Evolutionary conservation across 2,888 invertebrate genomes (phyloP), one percentile per base, ranked within the genome.

Genomic region (Netelia inedita): DNA sequence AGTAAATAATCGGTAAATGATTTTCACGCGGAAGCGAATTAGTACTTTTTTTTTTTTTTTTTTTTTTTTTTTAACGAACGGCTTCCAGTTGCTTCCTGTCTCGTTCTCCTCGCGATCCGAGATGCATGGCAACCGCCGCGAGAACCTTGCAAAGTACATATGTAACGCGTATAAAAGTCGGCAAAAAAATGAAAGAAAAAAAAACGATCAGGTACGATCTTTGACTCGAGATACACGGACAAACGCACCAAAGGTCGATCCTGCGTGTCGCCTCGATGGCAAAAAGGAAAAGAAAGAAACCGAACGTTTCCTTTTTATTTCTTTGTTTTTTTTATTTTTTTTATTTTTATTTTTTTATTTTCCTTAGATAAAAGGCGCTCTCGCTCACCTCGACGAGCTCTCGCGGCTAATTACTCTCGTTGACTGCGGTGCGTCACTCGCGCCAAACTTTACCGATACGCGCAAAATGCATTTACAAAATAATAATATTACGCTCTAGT

Each of bases 341-440:
- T 50, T 53, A 35, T 50, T 8, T 79, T 19, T 66, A 46, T 68
- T 46, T 61, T 74, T 63, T 41, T 75, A 53, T 68, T 55, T 11
- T n/a, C 5, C 28, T 43, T 53, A 63, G 68, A 50, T 61, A 80
- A 81, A 63, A 75, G 75, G 59, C 46, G 14, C 46, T 53, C 69
- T 53, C 55, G 68, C 41, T 66, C 21, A 72, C 73, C 79, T 85
- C 79, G 78, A 83, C 79, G 81, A 69, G 84, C 75, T 46, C 5
- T 28, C 5, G 28, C 28, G 28, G 71, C 53, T 76, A 82, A 75
- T 82, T 66, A 76, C 75, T 69, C 78, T 23, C 14, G 66, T 43
- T 46, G 21, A 19, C 35, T 59, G 41, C 71, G 43, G 66, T 41
- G 71, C 19, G 19, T 71, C 71, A 9, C 1, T 57, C 55, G 14